These are phyloP conservation scores for Lampris incognitus DNA, from an alignment of 2,113 vertebrate species.

Conservation along the genomic window DNA sequence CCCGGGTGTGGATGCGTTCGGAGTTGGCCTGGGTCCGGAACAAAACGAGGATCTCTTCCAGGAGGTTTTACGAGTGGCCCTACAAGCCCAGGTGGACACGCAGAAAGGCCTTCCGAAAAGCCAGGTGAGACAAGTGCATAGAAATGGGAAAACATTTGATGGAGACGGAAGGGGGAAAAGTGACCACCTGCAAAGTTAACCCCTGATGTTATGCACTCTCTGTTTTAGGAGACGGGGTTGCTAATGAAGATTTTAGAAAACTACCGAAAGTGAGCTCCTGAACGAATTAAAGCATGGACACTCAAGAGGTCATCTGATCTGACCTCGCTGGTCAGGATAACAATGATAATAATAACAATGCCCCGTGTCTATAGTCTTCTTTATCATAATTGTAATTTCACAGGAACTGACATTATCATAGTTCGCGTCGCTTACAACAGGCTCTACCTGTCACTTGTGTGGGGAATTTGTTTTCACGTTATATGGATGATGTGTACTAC, in stretches of 20 bases:
- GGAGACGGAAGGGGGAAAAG: neutral
- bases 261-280: constrained; percentile 76
- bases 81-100: constrained; percentile 81
- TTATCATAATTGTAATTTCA: constrained; percentile 61
- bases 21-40: constrained; percentile 60
- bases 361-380: constrained; percentile 30
- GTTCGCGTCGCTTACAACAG: constrained; percentile 42
- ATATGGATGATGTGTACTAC: constrained; percentile 39
- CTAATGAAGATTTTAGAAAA: constrained; percentile 86
- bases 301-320: constrained; percentile 29
- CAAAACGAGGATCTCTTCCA: constrained; percentile 79
- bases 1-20: constrained; percentile 45
- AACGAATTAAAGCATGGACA: constrained; percentile 27
- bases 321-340: constrained; percentile 35
- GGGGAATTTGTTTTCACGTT: constrained; percentile 35
- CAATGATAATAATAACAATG: neutral
- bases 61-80: constrained; percentile 82
- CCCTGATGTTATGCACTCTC: neutral
- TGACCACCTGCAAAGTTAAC: neutral
- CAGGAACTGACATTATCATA: constrained; percentile 34
- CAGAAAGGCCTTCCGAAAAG: constrained; percentile 62
- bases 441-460: constrained; percentile 2
- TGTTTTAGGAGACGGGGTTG: constrained; percentile 82
- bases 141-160: neutral
- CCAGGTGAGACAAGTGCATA: constrained; percentile 78